Evolutionary conservation across 2,113 vertebrate genomes (phyloP).

Genomic region (Merops nubicus): DNA sequence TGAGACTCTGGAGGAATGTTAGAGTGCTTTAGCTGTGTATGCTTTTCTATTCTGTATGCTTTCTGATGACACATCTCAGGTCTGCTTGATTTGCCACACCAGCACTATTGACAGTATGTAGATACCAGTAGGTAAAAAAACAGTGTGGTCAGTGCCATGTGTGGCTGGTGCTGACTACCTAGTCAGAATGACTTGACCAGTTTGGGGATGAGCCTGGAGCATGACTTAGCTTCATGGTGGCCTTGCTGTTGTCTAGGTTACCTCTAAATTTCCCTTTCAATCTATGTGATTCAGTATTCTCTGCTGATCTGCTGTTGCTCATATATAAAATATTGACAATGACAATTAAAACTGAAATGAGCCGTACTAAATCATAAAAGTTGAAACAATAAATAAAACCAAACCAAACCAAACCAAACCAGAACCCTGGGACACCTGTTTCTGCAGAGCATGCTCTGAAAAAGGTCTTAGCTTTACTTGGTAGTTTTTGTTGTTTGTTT

Average conservation of each 20-base stretch:
- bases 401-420: too few species aligned
- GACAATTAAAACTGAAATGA: background rate
- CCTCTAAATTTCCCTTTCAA: background rate
- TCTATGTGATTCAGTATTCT: background rate
- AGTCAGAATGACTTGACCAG: background rate
- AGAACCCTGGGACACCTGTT: accelerated
- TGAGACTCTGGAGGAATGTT: background rate
- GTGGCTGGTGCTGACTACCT: background rate
- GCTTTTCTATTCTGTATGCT: background rate
- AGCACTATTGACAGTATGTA: background rate
- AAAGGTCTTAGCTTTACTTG: background rate
- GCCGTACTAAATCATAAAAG: background rate
- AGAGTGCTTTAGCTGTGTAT: background rate
- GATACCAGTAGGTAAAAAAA: background rate
- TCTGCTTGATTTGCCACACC: too few species aligned
- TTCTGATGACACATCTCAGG: background rate
- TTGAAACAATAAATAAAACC: background rate
- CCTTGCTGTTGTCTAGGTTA: background rate
- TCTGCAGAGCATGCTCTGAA: background rate
- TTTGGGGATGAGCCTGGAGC: background rate
- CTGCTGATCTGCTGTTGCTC: background rate
- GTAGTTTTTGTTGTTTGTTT: background rate
- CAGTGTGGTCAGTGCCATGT: accelerated
- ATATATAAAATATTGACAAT: background rate
- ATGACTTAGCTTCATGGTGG: background rate